Evolutionary conservation across 2,113 vertebrate genomes (phyloP).

Genomic region (Diadophis punctatus): DNA sequence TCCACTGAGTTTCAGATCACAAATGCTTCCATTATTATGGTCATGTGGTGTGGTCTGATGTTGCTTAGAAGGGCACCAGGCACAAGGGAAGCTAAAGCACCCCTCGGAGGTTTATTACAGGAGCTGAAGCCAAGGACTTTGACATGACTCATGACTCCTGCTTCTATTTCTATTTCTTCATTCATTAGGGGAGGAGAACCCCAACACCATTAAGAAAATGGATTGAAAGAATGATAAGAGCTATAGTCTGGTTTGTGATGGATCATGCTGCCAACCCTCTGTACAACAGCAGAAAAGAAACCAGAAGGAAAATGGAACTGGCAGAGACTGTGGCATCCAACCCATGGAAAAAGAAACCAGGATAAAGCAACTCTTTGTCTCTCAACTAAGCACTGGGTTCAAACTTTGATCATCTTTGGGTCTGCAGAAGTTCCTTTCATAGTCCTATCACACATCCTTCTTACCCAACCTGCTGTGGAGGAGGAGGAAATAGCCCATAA

Average conservation of each 20-base stretch:
- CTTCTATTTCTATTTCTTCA: slow-evolving; percentile 7
- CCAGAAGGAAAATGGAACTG: not conserved
- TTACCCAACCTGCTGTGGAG: not conserved
- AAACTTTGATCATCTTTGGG: not conserved
- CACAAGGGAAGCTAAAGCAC: not conserved
- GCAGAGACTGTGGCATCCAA: not conserved
- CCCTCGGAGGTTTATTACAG: slow-evolving; percentile 25
- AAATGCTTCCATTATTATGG: slow-evolving; percentile 2
- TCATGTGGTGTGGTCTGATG: slow-evolving; percentile 23
- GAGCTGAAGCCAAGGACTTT: not conserved
- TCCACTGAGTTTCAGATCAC: not conserved
- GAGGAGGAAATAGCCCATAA: not conserved
- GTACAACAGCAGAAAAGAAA: slow-evolving; percentile 10
- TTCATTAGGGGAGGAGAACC: not conserved
- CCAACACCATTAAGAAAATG: not conserved
- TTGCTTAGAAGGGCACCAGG: slow-evolving; percentile 6
- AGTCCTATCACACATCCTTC: not conserved
- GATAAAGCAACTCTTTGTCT: not conserved
- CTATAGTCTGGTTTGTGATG: not conserved
- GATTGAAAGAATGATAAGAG: not conserved
- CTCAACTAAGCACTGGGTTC: not conserved
- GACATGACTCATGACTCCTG: slow-evolving; percentile 17
- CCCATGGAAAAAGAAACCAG: slow-evolving; percentile 23
- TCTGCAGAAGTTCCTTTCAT: not conserved
- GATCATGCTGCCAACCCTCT: not conserved